phyloP scores from a whole-genome alignment of 53 echinoderm and acorn worm genomes.

The Arbacia lixula region DNA sequence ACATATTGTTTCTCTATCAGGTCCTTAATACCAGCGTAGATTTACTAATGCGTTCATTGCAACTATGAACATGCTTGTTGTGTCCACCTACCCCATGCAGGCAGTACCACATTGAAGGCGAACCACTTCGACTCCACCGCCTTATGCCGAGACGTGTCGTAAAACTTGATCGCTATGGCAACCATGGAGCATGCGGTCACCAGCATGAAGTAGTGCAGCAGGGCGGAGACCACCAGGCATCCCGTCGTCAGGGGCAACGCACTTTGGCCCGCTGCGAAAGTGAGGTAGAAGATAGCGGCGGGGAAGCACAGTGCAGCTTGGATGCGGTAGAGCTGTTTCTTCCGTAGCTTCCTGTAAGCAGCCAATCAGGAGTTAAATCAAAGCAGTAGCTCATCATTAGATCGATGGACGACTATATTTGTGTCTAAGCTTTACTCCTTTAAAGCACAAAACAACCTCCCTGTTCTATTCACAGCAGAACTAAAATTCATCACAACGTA shows the following conservation, averaged over 20 bases:
- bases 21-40: too few relatives aligned
- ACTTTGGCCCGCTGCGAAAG: constrained; percentile 30
- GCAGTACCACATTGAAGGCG: constrained; percentile 4
- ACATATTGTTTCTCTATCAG: background rate
- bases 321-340: constrained; percentile 50
- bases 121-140: constrained; percentile 38
- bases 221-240: background rate
- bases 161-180: constrained; percentile 29
- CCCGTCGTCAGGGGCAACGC: constrained; percentile 16
- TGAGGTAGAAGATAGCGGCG: constrained; percentile 28
- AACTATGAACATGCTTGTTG: too few relatives aligned
- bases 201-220: constrained; percentile 42
- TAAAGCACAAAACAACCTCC: background rate
- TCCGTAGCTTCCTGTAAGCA: constrained; percentile 38
- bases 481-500: background rate
- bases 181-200: constrained; percentile 31
- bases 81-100: constrained; percentile 35
- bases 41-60: too few relatives aligned
- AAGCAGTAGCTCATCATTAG: too few relatives aligned
- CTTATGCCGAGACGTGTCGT: constrained; percentile 37
- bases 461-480: background rate
- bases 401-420: too few relatives aligned
- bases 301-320: constrained; percentile 45
- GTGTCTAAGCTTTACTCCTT: background rate
- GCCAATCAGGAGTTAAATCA: too few relatives aligned